phyloP scores from a whole-genome alignment of 1,140 invertebrate genomes.

The Rhagoletis pomonella region DNA sequence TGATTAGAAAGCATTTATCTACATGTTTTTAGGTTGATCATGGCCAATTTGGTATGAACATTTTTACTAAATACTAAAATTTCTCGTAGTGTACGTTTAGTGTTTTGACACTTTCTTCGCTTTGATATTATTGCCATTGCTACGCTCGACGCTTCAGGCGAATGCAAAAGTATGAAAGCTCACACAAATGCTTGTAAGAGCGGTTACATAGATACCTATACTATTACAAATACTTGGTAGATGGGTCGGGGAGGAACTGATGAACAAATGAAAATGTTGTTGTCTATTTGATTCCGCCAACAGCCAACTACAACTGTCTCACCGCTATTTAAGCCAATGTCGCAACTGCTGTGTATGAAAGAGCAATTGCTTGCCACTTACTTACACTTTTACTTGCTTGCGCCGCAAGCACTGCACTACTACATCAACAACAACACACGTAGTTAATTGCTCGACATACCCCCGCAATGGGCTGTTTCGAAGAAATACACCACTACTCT shows the following conservation, averaged over 20 bases:
- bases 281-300: background rate
- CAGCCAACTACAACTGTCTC: background rate
- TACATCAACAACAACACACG: background rate
- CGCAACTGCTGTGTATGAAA: background rate
- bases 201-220: background rate
- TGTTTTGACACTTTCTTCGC: too few species aligned
- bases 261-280: background rate
- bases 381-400: background rate
- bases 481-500: background rate
- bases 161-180: constrained; percentile 12
- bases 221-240: background rate
- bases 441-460: constrained; percentile 2
- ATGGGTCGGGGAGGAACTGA: background rate
- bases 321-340: background rate
- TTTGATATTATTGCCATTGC: background rate
- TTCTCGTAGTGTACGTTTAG: too few species aligned
- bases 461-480: background rate
- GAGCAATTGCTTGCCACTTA: background rate
- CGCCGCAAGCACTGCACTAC: background rate
- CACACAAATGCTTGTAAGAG: constrained; percentile 40
- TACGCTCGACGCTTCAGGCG: background rate
- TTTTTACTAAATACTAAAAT: too few species aligned
- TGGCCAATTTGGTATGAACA: too few species aligned
- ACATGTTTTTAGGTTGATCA: too few species aligned
- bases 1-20: too few species aligned